phyloP scores from a whole-genome alignment of 1,140 invertebrate genomes.

The Sycophila sp. region DNA sequence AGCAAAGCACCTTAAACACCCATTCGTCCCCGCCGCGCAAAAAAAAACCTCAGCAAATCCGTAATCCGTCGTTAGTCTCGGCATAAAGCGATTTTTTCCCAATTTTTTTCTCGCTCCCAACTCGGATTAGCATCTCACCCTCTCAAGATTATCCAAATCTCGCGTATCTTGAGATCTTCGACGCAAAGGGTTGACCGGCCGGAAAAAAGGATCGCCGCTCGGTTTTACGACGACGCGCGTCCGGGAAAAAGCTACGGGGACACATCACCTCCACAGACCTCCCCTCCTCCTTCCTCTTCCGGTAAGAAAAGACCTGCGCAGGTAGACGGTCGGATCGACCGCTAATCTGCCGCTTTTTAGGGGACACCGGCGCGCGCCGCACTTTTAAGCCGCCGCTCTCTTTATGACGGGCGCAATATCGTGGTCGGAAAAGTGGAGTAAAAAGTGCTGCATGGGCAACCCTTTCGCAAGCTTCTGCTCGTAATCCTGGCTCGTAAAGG shows the following conservation, averaged over 20 bases:
- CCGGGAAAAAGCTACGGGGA: not conserved
- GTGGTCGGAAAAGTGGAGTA: not conserved
- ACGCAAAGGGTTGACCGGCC: conserved; percentile 1
- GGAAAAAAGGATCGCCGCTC: not conserved
- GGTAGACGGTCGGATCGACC: not conserved
- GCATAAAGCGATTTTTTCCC: conserved; percentile 12
- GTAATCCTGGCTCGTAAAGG: not conserved
- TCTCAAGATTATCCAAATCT: conserved; percentile 14
- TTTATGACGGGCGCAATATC: no score
- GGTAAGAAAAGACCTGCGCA: no score
- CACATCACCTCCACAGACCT: no score
- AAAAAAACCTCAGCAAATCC: conserved; percentile 14
- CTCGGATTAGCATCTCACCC: conserved; percentile 24
- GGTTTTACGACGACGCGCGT: not conserved
- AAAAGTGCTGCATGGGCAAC: not conserved
- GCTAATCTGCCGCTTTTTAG: not conserved
- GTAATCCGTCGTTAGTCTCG: not conserved
- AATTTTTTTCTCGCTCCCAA: not conserved
- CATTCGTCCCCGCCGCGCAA: not conserved
- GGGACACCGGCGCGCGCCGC: not conserved
- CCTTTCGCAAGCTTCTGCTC: not conserved
- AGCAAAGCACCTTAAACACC: not conserved
- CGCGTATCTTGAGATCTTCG: not conserved
- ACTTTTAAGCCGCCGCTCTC: no score
- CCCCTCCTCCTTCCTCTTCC: no score